Evolutionary conservation across 2,797 vertebrate genomes (phyloP).

Genomic region (Cichlasoma orientale): DNA sequence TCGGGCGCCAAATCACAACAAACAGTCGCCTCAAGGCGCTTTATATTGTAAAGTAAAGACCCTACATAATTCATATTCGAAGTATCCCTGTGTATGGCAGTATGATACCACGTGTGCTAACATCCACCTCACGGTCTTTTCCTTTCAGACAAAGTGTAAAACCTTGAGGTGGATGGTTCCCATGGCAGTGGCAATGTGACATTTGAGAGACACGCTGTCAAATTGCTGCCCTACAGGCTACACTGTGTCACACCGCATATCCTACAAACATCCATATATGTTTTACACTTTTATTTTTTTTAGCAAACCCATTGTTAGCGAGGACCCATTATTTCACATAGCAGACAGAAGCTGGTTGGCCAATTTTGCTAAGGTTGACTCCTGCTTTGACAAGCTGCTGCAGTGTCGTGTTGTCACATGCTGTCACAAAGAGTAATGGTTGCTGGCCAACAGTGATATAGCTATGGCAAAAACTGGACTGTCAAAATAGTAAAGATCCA

Average conservation of each 20-base stretch:
- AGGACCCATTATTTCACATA: neutral
- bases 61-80: neutral
- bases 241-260: neutral
- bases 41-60: too few species aligned
- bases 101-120: neutral
- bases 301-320: neutral
- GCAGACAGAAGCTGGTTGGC: neutral
- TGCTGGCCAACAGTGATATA: neutral
- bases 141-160: neutral
- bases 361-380: neutral
- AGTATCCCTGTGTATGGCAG: neutral
- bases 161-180: neutral
- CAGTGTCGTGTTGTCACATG: neutral
- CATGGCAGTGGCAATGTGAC: neutral
- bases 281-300: neutral
- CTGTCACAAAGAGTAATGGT: accelerated
- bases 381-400: neutral
- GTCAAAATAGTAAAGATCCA: neutral
- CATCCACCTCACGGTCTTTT: neutral
- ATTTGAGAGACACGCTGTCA: neutral
- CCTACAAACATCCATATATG: neutral
- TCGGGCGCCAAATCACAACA: too few species aligned
- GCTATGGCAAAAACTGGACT: neutral
- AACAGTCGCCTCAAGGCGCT: too few species aligned
- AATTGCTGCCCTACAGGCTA: neutral